Percentiles rank a stretch among this genome's conserved stretches.
Evolutionary conservation across 2,113 vertebrate genomes (phyloP).

Genomic region (Myotis yumanensis): DNA sequence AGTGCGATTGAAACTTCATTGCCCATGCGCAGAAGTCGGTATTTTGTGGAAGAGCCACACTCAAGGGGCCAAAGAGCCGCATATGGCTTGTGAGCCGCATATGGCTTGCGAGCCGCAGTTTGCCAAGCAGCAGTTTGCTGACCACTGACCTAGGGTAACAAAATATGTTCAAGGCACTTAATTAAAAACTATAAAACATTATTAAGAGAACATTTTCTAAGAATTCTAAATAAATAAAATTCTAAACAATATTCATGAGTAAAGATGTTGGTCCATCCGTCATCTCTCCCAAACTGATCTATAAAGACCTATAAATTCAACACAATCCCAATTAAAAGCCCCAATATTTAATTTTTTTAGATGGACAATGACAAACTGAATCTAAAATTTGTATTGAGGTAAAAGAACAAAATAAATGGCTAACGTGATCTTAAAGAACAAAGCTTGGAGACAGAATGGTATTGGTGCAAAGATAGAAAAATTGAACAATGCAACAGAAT

Average conservation of each 20-base stretch:
- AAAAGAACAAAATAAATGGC: background rate
- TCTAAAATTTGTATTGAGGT: background rate
- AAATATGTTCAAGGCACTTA: background rate
- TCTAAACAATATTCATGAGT: background rate
- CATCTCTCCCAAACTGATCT: background rate
- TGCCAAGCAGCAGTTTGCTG: too few species aligned
- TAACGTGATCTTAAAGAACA: background rate
- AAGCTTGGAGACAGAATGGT: background rate
- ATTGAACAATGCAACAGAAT: background rate
- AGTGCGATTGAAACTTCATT: too few species aligned
- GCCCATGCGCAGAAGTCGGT: too few species aligned
- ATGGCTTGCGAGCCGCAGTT: too few species aligned
- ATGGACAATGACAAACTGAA: background rate
- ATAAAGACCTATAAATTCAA: background rate
- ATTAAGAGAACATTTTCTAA: background rate
- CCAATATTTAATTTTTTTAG: background rate
- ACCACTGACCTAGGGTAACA: background rate
- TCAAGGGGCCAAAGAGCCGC: too few species aligned
- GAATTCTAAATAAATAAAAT: background rate
- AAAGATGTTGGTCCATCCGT: background rate
- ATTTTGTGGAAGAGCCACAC: too few species aligned
- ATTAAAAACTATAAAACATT: background rate
- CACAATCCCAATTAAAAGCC: background rate
- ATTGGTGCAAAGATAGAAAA: background rate
- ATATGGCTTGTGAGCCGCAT: too few species aligned